phyloP scores from a whole-genome alignment of 2,113 vertebrate genomes.

The Saguinus imperator region DNA sequence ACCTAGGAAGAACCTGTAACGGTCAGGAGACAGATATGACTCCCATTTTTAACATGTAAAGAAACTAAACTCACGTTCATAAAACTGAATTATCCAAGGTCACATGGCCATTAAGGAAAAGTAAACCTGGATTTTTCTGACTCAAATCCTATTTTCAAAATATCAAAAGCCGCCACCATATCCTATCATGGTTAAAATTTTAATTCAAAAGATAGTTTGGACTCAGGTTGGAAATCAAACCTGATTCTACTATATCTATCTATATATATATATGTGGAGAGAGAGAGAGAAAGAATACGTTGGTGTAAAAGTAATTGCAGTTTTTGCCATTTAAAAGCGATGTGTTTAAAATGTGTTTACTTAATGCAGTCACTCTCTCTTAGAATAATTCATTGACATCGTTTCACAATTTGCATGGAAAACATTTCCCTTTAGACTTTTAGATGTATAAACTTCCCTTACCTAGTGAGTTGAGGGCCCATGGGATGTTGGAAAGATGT shows the following conservation, averaged over 20 bases:
- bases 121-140: not conserved
- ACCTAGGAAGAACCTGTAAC: not conserved
- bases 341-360: not conserved
- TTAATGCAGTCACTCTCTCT: not conserved
- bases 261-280: no score
- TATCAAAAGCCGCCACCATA: not conserved
- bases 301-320: no score
- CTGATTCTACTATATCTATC: no score
- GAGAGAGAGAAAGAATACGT: no score
- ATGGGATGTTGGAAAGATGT: rapidly evolving
- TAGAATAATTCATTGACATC: not conserved
- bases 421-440: not conserved
- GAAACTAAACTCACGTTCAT: not conserved
- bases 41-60: not conserved
- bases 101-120: not conserved
- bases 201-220: not conserved
- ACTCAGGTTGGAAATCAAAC: not conserved
- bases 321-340: not conserved
- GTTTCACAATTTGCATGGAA: not conserved
- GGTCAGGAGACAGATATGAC: not conserved
- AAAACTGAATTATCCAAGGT: not conserved
- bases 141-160: not conserved
- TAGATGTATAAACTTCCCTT: not conserved
- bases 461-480: not conserved
- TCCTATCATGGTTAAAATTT: not conserved